Percentiles rank a stretch among this genome's conserved stretches.
Evolutionary conservation across 2,888 invertebrate genomes (phyloP).

Genomic region (Calliopum simillimum): DNA sequence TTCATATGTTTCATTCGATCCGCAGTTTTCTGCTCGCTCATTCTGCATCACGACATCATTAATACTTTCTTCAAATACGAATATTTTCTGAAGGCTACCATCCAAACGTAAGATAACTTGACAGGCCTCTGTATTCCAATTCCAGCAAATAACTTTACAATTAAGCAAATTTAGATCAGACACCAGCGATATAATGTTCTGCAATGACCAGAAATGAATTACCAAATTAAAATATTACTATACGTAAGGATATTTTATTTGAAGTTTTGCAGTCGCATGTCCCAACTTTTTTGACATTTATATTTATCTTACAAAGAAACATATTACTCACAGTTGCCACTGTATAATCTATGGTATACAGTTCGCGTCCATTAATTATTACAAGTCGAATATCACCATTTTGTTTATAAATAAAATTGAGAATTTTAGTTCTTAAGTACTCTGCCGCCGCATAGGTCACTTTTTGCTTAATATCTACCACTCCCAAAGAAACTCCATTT

Average conservation of each 20-base stretch:
- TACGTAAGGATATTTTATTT: no score
- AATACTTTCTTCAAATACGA: constrained; percentile 54
- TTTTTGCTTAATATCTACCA: constrained; percentile 79
- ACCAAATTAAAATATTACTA: not conserved
- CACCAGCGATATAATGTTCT: constrained; percentile 71
- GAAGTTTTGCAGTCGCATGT: no score
- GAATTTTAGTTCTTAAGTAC: constrained; percentile 75
- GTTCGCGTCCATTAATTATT: constrained; percentile 78
- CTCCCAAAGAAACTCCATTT: constrained; percentile 68
- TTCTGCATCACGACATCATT: constrained; percentile 66
- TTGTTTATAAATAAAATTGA: constrained; percentile 78
- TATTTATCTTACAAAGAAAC: not conserved
- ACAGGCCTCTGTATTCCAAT: constrained; percentile 66
- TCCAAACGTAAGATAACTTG: constrained; percentile 62
- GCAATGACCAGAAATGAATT: constrained; percentile 26
- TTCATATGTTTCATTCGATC: no score
- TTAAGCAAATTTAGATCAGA: constrained; percentile 70
- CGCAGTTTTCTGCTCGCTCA: constrained; percentile 24
- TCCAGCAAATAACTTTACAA: constrained; percentile 70
- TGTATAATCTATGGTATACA: constrained; percentile 73
- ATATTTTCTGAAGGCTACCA: constrained; percentile 53
- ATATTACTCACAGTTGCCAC: constrained; percentile 70
- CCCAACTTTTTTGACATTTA: no score
- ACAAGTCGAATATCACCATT: constrained; percentile 73
- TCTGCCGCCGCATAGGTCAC: constrained; percentile 85